Conservation (phyloP, 1,140 invertebrate genomes). For the Formica selysi region DNA sequence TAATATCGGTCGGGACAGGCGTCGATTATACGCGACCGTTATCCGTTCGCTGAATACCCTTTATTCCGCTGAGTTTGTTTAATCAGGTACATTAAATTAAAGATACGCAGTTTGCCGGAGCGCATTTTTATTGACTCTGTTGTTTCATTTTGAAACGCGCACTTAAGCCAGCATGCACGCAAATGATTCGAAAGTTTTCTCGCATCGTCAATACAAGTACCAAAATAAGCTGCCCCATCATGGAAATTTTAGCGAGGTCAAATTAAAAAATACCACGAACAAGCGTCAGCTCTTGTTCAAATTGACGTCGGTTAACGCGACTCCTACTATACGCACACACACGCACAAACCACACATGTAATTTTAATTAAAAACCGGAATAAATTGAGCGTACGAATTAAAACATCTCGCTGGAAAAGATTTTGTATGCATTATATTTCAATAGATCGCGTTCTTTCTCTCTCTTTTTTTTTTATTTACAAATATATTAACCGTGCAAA, state of each 20-base stretch:
- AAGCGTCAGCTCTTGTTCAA: conserved; percentile 4
- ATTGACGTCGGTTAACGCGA: not conserved
- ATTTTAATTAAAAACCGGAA: conserved; percentile 14
- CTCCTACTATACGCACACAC: not conserved
- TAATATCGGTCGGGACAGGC: conserved; percentile 46
- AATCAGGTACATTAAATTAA: conserved; percentile 31
- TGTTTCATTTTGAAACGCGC: conserved; percentile 30
- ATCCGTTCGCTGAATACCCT: conserved; percentile 5
- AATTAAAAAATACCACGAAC: not conserved
- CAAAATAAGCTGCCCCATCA: conserved; percentile 14
- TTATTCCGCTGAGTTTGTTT: conserved; percentile 10
- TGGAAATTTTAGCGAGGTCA: conserved; percentile 5
- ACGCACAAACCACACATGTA: not conserved
- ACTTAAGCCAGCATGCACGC: not conserved
- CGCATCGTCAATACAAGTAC: not conserved
- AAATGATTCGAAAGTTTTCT: conserved; percentile 18
- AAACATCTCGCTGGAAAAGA: not conserved
- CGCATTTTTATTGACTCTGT: conserved; percentile 27
- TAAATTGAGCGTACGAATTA: not conserved
- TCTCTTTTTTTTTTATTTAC: conserved; percentile 8
- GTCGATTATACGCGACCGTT: conserved; percentile 50
- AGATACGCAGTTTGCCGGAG: conserved; percentile 1
- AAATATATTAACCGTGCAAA: conserved; percentile 24
- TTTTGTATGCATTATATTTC: not conserved
- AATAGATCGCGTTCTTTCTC: not conserved